phyloP scores from a whole-genome alignment of 2,888 invertebrate species.

The Aproaerema taeniolella region DNA sequence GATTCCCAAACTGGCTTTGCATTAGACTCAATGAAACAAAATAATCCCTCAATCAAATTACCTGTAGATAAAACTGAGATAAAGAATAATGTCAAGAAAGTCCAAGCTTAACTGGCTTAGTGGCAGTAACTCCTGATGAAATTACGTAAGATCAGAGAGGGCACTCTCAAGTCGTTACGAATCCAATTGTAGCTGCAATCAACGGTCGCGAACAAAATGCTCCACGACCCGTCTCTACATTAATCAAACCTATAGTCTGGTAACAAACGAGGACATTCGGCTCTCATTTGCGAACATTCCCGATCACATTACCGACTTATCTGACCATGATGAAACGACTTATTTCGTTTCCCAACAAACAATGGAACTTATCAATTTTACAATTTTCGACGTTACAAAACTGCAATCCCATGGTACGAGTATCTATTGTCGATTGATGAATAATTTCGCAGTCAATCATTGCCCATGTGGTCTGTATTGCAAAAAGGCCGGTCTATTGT shows the following conservation, averaged over 20 bases:
- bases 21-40: no score
- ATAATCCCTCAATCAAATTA: no score
- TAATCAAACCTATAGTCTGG: no score
- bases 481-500: no score
- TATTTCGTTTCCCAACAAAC: constrained; percentile 15
- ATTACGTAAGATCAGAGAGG: constrained; percentile 32
- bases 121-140: no score
- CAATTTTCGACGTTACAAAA: constrained; percentile 13
- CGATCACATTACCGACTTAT: constrained; percentile 19
- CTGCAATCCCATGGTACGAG: constrained; percentile 4
- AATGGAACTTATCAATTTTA: constrained; percentile 13
- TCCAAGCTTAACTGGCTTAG: no score
- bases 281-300: constrained; percentile 23
- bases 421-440: constrained; percentile 7
- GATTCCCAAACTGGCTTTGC: no score
- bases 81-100: no score
- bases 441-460: no score
- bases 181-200: constrained; percentile 35
- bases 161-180: constrained; percentile 21
- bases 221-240: constrained; percentile 41
- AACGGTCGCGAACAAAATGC: constrained; percentile 23
- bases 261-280: constrained; percentile 38
- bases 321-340: constrained; percentile 20
- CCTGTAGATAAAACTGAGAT: no score
- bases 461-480: no score